Base-by-base conservation (phyloP, 64 coral and sea anemone genomes). In the Montipora efflorescens region DNA sequence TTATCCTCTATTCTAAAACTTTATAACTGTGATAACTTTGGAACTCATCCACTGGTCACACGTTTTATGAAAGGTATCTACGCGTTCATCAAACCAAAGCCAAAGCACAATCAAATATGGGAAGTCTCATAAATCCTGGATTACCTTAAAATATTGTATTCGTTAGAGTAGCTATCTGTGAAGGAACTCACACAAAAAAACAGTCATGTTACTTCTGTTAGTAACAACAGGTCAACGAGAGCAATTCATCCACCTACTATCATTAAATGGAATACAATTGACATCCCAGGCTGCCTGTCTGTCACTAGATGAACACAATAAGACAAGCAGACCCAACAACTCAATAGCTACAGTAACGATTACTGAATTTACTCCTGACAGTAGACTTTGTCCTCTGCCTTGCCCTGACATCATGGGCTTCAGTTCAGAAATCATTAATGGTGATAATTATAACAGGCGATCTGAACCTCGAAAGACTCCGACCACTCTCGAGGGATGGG, bases 61-160 rank as follows among this genome's bases (percentile, higher is more conserved):
- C 23, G 89, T 43, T 91, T 91, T 28, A 51, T 91, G 48, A 92
- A 92, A 85, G 80, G 90, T 23, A 86, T 92, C n/a, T 77, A 75
- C 22, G 81, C 84, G 25, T 61, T 28, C 59, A 59, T 61, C 61
- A 83, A 83, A 92, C 79, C 90, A 92, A 16, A 83, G 49, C 90
- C 90, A 58, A 92, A 77, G 68, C 86, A 92, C 62, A 83, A 44
- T 75, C 21, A 76, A 36, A 92, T 92, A 73, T 92, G 80, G 90
- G 90, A 92, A 86, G 90, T 86, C 8, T 75, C 90, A 14, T 55
- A 76, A 84, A 81, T 86, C 12, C 68, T 92, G 28, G 72, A 86
- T 16, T 92, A 92, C 90, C 79, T 92, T 10, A 84, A 92, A 66
- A 61, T 69, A 20, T 50, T 92, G 67, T 45, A 73, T n/a, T 80